phyloP scores from a whole-genome alignment of 1,140 invertebrate genomes.

The Drosophila albomicans region DNA sequence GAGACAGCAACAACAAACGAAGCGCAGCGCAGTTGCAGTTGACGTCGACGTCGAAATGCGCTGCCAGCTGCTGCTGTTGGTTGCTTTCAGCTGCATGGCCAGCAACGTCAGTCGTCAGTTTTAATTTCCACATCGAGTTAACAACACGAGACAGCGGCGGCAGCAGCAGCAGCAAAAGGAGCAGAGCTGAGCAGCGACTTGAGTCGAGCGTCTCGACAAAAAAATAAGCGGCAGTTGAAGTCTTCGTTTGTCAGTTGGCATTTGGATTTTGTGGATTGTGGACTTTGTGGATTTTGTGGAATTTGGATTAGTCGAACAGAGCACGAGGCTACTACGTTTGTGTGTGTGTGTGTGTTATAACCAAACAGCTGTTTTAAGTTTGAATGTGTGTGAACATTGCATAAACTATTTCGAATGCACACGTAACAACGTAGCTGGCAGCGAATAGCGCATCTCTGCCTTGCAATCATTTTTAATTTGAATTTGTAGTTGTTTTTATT shows the following conservation, averaged over 20 bases:
- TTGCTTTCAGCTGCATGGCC: constrained; percentile 66
- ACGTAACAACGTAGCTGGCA: constrained; percentile 28
- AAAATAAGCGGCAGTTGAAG: constrained; percentile 15
- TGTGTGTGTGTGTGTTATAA: constrained; percentile 1
- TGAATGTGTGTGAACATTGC: constrained; percentile 33
- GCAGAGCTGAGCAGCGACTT: constrained; percentile 2
- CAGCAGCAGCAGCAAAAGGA: constrained; percentile 27
- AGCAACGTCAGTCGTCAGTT: constrained; percentile 69
- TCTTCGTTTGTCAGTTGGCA: constrained; percentile 17
- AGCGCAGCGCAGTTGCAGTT: constrained; percentile 58
- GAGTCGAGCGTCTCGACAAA: constrained; percentile 1
- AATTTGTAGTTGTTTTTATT: constrained; percentile 4
- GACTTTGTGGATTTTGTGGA: constrained; percentile 45
- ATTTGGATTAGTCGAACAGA: constrained; percentile 39
- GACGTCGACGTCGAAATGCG: constrained; percentile 45
- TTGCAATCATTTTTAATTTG: constrained; percentile 34
- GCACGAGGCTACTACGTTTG: constrained; percentile 14
- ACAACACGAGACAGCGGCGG: constrained; percentile 56
- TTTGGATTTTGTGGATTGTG: constrained; percentile 34
- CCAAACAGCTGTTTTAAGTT: constrained; percentile 31
- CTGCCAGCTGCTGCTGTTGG: constrained; percentile 36
- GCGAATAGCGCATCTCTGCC: constrained; percentile 37
- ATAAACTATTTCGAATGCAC: constrained; percentile 49
- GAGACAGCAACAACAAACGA: constrained; percentile 19
- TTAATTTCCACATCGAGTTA: constrained; percentile 80